These are phyloP conservation scores for Cyrtonyx montezumae DNA, from an alignment of 2,113 vertebrate species.

Conservation along the genomic window DNA sequence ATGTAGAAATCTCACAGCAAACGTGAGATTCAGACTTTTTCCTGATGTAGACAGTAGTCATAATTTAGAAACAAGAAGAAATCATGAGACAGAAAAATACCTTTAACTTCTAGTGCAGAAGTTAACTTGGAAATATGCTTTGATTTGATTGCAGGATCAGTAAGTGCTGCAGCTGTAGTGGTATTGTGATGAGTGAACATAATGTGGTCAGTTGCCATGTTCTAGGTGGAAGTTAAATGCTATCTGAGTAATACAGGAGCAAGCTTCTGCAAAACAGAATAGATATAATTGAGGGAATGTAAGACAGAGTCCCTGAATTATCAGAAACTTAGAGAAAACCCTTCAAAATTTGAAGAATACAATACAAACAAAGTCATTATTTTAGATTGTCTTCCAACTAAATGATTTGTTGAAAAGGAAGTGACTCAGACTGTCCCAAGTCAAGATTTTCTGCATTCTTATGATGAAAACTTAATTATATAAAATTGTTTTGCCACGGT, in stretches of 20 bases:
- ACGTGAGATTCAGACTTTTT: constrained; percentile 32
- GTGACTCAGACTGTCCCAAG: not conserved
- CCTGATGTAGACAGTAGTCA: constrained; percentile 21
- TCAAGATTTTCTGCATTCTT: not conserved
- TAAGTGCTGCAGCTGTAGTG: not conserved
- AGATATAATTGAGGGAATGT: not conserved
- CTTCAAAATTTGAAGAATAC: not conserved
- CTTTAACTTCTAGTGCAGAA: not conserved
- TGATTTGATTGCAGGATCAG: not conserved
- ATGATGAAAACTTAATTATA: not conserved
- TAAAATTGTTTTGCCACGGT: not conserved
- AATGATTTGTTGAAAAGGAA: not conserved
- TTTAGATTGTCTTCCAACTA: not conserved
- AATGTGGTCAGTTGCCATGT: rapidly evolving
- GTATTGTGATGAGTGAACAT: not conserved
- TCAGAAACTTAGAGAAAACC: not conserved
- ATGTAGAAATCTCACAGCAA: constrained; percentile 31
- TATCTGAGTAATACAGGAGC: not conserved
- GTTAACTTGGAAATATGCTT: not conserved
- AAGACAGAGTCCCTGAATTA: not conserved
- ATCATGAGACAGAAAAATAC: not conserved
- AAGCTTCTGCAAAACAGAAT: not conserved
- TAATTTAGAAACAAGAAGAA: not conserved
- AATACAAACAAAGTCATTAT: not conserved
- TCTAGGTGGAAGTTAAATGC: not conserved